A percentile compares a stretch with the other conserved stretches of the same genome.
Evolutionary conservation across 2,888 invertebrate species (phyloP).

Genomic region (Drosophila emarginata): DNA sequence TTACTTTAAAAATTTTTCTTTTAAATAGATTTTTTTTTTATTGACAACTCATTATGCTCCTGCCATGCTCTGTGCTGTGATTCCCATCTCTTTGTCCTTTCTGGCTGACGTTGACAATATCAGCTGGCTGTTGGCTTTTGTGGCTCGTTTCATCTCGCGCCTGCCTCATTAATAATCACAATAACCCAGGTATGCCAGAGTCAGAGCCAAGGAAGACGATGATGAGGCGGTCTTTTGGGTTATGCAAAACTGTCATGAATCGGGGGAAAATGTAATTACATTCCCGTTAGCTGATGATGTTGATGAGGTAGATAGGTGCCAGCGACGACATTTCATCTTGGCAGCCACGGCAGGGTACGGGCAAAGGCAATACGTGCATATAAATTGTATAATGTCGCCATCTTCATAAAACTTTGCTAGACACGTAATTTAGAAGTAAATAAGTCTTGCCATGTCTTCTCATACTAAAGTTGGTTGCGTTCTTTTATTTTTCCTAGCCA

Average conservation of each 20-base stretch:
- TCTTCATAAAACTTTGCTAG: slow-evolving; percentile 53
- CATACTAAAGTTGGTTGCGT: slow-evolving; percentile 51
- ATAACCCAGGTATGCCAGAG: slow-evolving; percentile 49
- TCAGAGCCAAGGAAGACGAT: slow-evolving; percentile 1
- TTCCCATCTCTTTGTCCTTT: slow-evolving; percentile 3
- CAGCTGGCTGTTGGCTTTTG: slow-evolving; percentile 46
- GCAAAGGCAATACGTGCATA: slow-evolving; percentile 68
- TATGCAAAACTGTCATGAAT: slow-evolving; percentile 65
- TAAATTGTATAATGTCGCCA: slow-evolving; percentile 71
- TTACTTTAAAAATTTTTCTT: background rate
- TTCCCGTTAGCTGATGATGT: slow-evolving; percentile 76
- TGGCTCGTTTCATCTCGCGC: slow-evolving; percentile 42
- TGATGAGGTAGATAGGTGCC: slow-evolving; percentile 51
- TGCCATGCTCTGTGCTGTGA: background rate
- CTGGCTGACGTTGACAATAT: slow-evolving; percentile 12
- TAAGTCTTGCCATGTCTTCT: slow-evolving; percentile 51
- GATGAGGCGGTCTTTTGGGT: slow-evolving; percentile 18
- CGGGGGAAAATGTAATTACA: slow-evolving; percentile 66
- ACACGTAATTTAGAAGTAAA: slow-evolving; percentile 74
- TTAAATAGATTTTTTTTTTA: background rate
- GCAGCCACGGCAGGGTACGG: slow-evolving; percentile 33
- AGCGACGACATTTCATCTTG: slow-evolving; percentile 63
- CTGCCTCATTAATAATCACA: slow-evolving; percentile 73
- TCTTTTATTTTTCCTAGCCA: slow-evolving; percentile 13
- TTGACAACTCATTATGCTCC: background rate